These are phyloP conservation scores for Lota lota DNA, from an alignment of 2,113 vertebrate species.

Conservation along the genomic window DNA sequence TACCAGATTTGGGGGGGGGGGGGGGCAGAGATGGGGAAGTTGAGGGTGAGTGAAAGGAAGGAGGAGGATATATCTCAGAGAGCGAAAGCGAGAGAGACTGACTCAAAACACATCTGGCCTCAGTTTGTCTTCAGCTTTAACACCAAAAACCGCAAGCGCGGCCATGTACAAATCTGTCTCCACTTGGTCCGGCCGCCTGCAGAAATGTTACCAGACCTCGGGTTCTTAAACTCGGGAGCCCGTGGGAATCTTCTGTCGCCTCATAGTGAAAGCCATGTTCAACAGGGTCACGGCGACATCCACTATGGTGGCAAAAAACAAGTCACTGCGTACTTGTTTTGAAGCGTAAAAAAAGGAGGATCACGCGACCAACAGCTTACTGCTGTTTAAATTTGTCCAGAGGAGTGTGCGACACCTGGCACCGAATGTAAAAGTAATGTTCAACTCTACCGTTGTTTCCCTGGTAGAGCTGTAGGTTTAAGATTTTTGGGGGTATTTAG, in stretches of 20 bases:
- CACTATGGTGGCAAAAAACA: slow-evolving; percentile 40
- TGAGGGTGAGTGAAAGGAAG: background rate
- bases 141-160: slow-evolving; percentile 66
- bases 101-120: slow-evolving; percentile 70
- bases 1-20: slow-evolving; percentile 68
- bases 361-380: slow-evolving; percentile 10
- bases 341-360: slow-evolving; percentile 19
- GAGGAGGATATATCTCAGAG: slow-evolving; percentile 13
- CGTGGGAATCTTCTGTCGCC: slow-evolving; percentile 52
- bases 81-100: slow-evolving; percentile 4
- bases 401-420: slow-evolving; percentile 3
- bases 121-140: slow-evolving; percentile 65
- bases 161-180: slow-evolving; percentile 69
- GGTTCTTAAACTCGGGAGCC: slow-evolving; percentile 46
- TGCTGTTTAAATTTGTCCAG: background rate
- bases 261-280: slow-evolving; percentile 38
- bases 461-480: background rate
- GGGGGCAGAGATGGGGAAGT: slow-evolving; percentile 29
- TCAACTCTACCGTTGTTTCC: background rate
- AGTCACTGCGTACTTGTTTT: slow-evolving; percentile 36
- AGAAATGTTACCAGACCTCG: slow-evolving; percentile 65
- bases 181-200: slow-evolving; percentile 49
- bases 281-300: slow-evolving; percentile 41
- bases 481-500: slow-evolving; percentile 2
- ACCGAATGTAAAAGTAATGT: background rate